Conservation (phyloP, 2,797 vertebrate genomes). For the Danio albolineatus region DNA sequence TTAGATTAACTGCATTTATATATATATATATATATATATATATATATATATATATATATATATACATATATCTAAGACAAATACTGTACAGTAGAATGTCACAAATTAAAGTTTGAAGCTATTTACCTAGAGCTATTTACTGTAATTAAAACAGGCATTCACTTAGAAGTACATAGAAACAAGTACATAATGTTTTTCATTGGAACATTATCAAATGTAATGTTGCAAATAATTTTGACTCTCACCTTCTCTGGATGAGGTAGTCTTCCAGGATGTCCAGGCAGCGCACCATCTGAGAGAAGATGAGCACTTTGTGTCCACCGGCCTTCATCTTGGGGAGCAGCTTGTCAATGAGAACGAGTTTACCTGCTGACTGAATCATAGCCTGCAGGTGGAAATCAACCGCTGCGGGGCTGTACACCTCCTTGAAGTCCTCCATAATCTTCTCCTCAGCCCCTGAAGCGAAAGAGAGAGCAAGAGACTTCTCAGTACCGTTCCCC, state of each 20-base stretch:
- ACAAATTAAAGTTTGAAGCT: no score
- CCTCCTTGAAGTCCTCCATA: slow-evolving; percentile 96
- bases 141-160: not conserved
- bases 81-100: not conserved
- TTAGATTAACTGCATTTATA: not conserved
- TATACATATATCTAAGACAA: slow-evolving; percentile 24
- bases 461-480: not conserved
- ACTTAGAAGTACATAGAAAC: not conserved
- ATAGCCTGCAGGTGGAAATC: slow-evolving; percentile 99
- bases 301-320: slow-evolving; percentile 98
- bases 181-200: no score
- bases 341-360: slow-evolving; percentile 98
- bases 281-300: slow-evolving; percentile 99
- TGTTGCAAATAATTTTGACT: not conserved
- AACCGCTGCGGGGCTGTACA: slow-evolving; percentile 85
- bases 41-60: no score
- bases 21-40: no score
- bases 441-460: slow-evolving; percentile 98
- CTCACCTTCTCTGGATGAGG: slow-evolving; percentile 96
- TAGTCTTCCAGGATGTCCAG: slow-evolving; percentile 99
- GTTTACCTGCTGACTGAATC: slow-evolving; percentile 98
- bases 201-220: no score
- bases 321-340: slow-evolving; percentile 99
- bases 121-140: not conserved
- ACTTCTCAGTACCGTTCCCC: not conserved